phyloP scores from a whole-genome alignment of 1,140 invertebrate genomes.

The Caligus rogercresseyi region DNA sequence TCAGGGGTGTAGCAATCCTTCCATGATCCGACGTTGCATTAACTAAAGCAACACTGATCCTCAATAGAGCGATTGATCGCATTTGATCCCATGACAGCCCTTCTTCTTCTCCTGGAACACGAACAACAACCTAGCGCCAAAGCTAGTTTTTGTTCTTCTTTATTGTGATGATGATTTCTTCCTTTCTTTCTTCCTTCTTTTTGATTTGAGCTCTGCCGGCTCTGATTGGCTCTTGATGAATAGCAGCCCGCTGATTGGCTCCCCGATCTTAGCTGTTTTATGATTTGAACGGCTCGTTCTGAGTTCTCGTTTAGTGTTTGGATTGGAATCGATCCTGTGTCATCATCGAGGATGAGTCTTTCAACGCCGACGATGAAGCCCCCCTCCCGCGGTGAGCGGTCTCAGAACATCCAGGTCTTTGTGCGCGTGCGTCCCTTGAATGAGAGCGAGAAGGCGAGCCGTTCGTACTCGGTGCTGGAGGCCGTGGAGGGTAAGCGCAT shows the following conservation, averaged over 20 bases:
- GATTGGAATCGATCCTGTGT: not conserved
- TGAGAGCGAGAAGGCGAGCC: constrained; percentile 44
- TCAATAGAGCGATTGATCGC: too few relatives aligned
- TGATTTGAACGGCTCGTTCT: not conserved
- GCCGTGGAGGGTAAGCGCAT: constrained; percentile 47
- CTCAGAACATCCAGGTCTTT: constrained; percentile 67
- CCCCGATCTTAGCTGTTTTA: not conserved
- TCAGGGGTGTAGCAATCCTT: too few relatives aligned
- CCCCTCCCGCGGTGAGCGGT: not conserved
- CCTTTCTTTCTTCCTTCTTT: too few relatives aligned
- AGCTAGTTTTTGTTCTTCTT: too few relatives aligned
- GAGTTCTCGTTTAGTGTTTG: not conserved
- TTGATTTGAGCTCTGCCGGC: too few relatives aligned
- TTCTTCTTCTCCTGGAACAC: too few relatives aligned
- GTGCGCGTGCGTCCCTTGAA: constrained; percentile 64
- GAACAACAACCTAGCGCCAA: too few relatives aligned
- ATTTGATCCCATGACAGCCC: too few relatives aligned
- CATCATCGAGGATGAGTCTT: not conserved
- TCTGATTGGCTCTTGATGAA: not conserved
- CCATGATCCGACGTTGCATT: too few relatives aligned
- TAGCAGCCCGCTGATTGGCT: not conserved
- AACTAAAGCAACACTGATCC: too few relatives aligned
- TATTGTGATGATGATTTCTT: too few relatives aligned
- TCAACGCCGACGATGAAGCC: not conserved
- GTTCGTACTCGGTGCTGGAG: constrained; percentile 48